phyloP scores from a whole-genome alignment of 2,113 vertebrate species.

The Rattus norvegicus region DNA sequence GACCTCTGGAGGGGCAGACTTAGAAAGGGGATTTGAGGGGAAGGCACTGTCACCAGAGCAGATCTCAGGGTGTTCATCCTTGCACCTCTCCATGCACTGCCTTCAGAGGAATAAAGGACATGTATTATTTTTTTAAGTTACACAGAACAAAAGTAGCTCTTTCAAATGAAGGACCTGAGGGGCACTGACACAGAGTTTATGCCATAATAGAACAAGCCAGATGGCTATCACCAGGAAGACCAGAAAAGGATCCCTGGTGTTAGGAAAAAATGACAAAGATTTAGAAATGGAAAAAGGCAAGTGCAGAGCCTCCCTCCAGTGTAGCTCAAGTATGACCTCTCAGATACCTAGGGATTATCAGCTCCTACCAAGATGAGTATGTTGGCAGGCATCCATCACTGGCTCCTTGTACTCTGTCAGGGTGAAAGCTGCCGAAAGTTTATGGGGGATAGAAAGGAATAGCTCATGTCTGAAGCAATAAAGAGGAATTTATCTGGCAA shows the following conservation, averaged over 20 bases:
- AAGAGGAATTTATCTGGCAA: neutral
- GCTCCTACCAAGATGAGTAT: neutral
- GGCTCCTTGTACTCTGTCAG: neutral
- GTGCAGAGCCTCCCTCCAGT: neutral
- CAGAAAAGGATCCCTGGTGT: neutral
- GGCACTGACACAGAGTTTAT: neutral
- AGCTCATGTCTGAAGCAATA: neutral
- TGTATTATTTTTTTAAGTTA: neutral
- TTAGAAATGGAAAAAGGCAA: constrained; percentile 18
- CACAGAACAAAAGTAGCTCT: neutral
- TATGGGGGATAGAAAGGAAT: neutral
- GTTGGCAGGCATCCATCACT: neutral
- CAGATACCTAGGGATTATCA: neutral
- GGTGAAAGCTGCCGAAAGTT: neutral
- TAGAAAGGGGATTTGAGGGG: neutral
- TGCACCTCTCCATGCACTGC: neutral
- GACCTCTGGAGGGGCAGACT: neutral
- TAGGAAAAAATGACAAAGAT: neutral
- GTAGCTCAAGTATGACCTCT: neutral
- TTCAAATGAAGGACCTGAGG: neutral
- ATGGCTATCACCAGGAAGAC: constrained; percentile 20
- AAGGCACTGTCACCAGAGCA: neutral
- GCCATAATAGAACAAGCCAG: neutral
- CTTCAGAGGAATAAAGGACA: neutral
- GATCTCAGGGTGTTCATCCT: neutral